Percentiles rank a stretch among this genome's conserved stretches.
phyloP scores from a whole-genome alignment of 2,888 invertebrate genomes.

The Drosophila pseudotalamancana region DNA sequence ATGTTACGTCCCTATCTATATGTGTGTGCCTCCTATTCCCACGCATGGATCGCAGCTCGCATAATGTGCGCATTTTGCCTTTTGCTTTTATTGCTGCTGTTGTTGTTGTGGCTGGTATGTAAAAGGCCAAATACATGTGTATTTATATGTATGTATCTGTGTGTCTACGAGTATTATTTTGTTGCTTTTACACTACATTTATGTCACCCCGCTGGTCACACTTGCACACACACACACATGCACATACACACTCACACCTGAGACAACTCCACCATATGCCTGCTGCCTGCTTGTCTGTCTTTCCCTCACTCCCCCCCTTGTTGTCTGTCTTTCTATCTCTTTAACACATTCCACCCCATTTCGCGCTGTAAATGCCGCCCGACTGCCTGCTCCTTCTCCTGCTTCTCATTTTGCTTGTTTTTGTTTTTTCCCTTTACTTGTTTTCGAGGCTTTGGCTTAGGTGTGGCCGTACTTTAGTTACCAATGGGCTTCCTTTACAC shows the following conservation, averaged over 20 bases:
- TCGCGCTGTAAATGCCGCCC: conserved; percentile 58
- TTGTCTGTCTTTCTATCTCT: conserved; percentile 51
- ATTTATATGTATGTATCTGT: conserved; percentile 1
- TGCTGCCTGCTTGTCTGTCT: conserved; percentile 27
- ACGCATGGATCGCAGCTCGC: conserved; percentile 59
- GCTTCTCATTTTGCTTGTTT: conserved; percentile 39
- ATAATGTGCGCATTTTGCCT: conserved; percentile 49
- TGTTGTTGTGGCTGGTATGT: conserved; percentile 54
- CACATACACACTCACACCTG: conserved; percentile 67
- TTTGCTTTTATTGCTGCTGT: conserved; percentile 18
- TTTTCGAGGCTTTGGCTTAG: conserved; percentile 60
- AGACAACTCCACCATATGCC: conserved; percentile 72
- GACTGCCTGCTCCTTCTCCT: conserved; percentile 42
- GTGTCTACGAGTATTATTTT: conserved; percentile 37
- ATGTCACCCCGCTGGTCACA: conserved; percentile 65
- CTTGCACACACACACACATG: conserved; percentile 48
- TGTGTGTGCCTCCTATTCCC: conserved; percentile 45
- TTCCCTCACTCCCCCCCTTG: conserved; percentile 2
- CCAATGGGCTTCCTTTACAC: conserved; percentile 59
- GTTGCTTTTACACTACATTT: conserved; percentile 50
- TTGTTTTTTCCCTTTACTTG: conserved; percentile 54
- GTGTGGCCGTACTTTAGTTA: conserved; percentile 70
- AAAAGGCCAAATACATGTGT: conserved; percentile 51
- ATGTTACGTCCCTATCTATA: conserved; percentile 16
- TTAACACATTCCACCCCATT: conserved; percentile 77